Evolutionary conservation across 2,797 vertebrate species (phyloP).

Genomic region (Antrozous pallidus): DNA sequence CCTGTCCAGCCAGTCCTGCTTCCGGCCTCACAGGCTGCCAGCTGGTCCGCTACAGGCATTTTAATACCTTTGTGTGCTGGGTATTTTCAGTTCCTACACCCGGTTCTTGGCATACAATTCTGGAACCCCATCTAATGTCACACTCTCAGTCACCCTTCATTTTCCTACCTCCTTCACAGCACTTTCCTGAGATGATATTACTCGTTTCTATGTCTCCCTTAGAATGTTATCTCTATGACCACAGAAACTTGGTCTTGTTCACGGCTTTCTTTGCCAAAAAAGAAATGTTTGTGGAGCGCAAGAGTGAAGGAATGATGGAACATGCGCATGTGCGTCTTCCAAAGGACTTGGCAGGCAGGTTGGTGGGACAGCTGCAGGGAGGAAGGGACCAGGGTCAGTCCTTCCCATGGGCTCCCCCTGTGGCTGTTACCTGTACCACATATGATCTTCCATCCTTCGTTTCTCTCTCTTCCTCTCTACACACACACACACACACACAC

Average conservation of each 20-base stretch:
- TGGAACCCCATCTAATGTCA: neutral
- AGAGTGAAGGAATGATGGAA: neutral
- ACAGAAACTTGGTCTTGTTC: neutral
- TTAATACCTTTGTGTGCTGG: neutral
- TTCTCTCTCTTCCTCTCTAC: neutral
- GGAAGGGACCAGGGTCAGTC: neutral
- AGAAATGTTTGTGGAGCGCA: neutral
- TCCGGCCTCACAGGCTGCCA: neutral
- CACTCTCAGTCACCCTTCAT: too few relatives aligned
- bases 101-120: neutral
- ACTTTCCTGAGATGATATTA: neutral
- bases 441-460: too few relatives aligned
- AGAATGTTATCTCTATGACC: neutral
- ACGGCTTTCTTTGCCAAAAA: neutral
- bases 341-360: neutral
- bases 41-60: rapidly evolving
- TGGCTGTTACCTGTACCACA: neutral
- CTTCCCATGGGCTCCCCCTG: too few relatives aligned
- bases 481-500: too few relatives aligned
- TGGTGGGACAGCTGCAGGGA: neutral
- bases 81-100: neutral
- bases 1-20: neutral
- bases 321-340: rapidly evolving
- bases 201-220: neutral
- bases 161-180: neutral